Percentiles rank a stretch among this genome's conserved stretches.
These are phyloP conservation scores for Octomys mimax DNA, from an alignment of 2,797 vertebrate species.

Conservation along the genomic window DNA sequence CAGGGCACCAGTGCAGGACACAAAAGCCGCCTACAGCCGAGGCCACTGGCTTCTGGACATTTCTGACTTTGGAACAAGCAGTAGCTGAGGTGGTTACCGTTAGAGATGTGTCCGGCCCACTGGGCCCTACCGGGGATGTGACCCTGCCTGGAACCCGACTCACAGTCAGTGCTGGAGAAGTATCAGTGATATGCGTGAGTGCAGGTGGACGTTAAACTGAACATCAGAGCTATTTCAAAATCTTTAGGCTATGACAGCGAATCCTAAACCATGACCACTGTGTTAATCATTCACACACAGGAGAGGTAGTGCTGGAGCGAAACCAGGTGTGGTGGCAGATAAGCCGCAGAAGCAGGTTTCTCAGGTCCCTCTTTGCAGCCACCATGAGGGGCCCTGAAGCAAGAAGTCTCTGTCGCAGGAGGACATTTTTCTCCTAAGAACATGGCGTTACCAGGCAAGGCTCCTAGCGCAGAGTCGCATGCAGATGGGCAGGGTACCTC, in stretches of 20 bases:
- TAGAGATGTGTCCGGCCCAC: not conserved
- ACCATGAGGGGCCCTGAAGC: not conserved
- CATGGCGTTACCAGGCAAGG: accelerated
- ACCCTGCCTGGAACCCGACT: not conserved
- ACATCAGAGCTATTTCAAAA: not conserved
- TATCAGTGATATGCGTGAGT: not conserved
- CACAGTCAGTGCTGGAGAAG: not conserved
- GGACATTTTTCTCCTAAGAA: not conserved
- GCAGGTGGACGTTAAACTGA: not conserved
- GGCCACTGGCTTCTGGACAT: too few relatives aligned
- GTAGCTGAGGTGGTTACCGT: not conserved
- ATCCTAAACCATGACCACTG: not conserved
- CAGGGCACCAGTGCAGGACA: not conserved
- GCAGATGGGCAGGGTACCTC: not conserved
- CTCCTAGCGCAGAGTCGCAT: not conserved
- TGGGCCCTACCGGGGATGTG: not conserved
- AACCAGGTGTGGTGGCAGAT: not conserved
- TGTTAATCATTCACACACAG: not conserved
- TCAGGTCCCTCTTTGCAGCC: not conserved
- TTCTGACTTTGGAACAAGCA: not conserved
- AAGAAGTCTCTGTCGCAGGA: not conserved
- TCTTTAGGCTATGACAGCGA: not conserved
- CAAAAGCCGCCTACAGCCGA: not conserved
- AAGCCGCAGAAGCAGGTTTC: not conserved
- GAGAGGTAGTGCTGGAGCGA: not conserved